phyloP scores from a whole-genome alignment of 2,113 vertebrate genomes.

The Calcarius ornatus region DNA sequence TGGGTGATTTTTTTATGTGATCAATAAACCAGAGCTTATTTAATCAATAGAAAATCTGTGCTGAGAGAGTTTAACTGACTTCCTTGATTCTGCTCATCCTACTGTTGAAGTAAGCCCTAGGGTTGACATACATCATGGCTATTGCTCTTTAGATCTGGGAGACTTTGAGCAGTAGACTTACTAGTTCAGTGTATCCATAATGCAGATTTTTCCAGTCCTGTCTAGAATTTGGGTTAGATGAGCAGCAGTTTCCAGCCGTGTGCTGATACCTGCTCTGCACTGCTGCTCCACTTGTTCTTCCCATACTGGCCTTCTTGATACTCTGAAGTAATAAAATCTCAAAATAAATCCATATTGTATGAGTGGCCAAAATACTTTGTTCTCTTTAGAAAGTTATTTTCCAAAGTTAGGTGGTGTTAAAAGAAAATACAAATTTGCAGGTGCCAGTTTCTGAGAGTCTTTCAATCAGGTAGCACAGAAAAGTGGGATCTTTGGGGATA shows the following conservation, averaged over 20 bases:
- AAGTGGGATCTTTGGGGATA: background rate
- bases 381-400: background rate
- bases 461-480: background rate
- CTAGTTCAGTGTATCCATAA: background rate
- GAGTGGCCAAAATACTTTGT: background rate
- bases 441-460: background rate
- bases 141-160: background rate
- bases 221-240: background rate
- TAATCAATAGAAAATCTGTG: background rate
- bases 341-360: background rate
- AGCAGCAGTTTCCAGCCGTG: background rate
- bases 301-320: background rate
- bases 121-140: background rate
- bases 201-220: background rate
- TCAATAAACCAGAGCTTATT: background rate
- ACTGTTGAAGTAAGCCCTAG: background rate
- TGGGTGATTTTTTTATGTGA: background rate
- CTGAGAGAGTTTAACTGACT: background rate
- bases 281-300: background rate
- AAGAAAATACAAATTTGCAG: background rate
- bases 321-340: background rate
- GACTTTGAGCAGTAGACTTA: background rate
- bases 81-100: background rate
- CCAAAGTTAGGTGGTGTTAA: background rate
- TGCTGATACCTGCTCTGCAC: background rate